phyloP scores from a whole-genome alignment of 2,797 vertebrate species.

The Coracias cyanogaster region DNA sequence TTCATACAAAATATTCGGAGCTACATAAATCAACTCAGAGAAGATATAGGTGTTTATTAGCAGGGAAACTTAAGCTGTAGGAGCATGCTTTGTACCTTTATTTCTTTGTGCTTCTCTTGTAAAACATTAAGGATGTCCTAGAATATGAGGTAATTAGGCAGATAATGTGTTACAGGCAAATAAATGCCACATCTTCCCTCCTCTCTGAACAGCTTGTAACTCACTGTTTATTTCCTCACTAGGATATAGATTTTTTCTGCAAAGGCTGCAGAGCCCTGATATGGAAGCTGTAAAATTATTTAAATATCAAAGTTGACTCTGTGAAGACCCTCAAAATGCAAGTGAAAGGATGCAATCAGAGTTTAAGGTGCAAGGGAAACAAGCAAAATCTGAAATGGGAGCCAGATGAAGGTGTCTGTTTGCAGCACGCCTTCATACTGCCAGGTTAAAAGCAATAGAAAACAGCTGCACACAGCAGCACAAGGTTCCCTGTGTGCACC shows the following conservation, averaged over 20 bases:
- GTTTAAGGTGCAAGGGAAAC: not conserved
- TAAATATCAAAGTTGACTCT: not conserved
- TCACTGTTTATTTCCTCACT: constrained; percentile 16
- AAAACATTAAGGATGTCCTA: constrained; percentile 47
- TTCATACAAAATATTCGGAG: constrained; percentile 52
- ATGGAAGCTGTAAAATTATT: constrained; percentile 19
- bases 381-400: not conserved
- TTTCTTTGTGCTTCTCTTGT: constrained; percentile 45
- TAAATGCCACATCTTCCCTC: constrained; percentile 12
- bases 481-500: accelerated
- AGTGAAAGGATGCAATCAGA: not conserved
- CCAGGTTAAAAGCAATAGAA: not conserved
- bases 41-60: constrained; percentile 43
- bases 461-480: not conserved
- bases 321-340: not conserved
- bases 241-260: not conserved
- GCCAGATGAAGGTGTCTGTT: not conserved
- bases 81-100: constrained; percentile 17
- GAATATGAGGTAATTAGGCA: constrained; percentile 50
- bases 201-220: constrained; percentile 17
- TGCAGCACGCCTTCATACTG: not conserved
- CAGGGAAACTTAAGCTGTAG: constrained; percentile 19
- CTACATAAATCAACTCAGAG: constrained; percentile 40
- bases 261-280: constrained; percentile 19
- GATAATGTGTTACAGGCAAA: constrained; percentile 23